phyloP scores from a whole-genome alignment of 2,113 vertebrate genomes.

The Trematocara zebra region DNA sequence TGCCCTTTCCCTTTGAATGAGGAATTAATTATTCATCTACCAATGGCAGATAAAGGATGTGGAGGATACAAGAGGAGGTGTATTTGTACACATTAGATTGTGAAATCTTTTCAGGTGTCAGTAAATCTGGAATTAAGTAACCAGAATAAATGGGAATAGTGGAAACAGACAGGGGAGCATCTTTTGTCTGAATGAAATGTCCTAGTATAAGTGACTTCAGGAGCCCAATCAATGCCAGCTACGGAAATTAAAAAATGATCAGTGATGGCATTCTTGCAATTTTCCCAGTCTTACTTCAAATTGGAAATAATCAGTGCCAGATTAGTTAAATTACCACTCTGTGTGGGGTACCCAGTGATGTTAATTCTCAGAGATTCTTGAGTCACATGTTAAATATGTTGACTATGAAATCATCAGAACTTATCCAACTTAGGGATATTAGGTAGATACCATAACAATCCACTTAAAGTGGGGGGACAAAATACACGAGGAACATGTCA shows the following conservation, averaged over 20 bases:
- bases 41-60: slow-evolving; percentile 45
- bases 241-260: slow-evolving; percentile 30
- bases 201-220: neutral
- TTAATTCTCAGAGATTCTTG: neutral
- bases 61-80: slow-evolving; percentile 21
- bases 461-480: neutral
- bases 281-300: neutral
- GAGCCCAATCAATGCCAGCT: neutral
- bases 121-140: slow-evolving; percentile 27
- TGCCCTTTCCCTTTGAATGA: slow-evolving; percentile 53
- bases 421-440: neutral
- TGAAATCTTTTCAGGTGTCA: slow-evolving; percentile 44
- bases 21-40: slow-evolving; percentile 66
- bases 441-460: neutral
- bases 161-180: slow-evolving; percentile 2
- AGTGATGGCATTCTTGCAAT: neutral
- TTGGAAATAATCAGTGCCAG: slow-evolving; percentile 13
- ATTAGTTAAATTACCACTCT: neutral
- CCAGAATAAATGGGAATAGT: slow-evolving; percentile 8
- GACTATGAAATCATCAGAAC: neutral
- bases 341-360: neutral
- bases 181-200: slow-evolving; percentile 28
- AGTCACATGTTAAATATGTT: neutral
- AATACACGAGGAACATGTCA: neutral
- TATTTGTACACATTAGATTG: slow-evolving; percentile 38